phyloP scores from a whole-genome alignment of 1,140 invertebrate genomes.

The Sarcophaga peregrina region DNA sequence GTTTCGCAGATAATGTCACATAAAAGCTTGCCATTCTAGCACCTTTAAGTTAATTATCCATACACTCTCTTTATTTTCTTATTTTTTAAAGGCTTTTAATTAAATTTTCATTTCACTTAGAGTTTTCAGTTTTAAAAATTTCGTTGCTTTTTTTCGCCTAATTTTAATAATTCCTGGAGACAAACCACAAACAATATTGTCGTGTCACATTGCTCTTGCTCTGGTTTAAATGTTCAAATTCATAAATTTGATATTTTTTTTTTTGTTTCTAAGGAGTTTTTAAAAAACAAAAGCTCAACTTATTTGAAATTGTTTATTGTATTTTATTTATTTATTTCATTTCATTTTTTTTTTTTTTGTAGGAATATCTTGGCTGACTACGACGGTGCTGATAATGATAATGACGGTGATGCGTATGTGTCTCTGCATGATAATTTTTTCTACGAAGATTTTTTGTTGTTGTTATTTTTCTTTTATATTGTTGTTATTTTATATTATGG shows the following conservation, averaged over 20 bases:
- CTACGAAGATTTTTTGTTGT: slow-evolving; percentile 20
- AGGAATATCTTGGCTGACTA: no score
- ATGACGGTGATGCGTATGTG: slow-evolving; percentile 27
- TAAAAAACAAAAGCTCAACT: not conserved
- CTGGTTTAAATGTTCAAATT: no score
- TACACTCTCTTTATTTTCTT: not conserved
- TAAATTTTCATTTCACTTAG: not conserved
- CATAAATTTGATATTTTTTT: no score
- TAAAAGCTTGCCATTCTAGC: slow-evolving; percentile 7
- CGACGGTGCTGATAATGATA: not conserved
- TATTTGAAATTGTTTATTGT: not conserved
- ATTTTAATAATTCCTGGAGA: no score
- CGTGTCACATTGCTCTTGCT: no score
- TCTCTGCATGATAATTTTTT: slow-evolving; percentile 42
- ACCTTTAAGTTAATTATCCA: slow-evolving; percentile 24
- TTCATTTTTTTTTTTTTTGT: not conserved
- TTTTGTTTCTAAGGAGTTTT: no score
- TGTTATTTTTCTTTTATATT: slow-evolving; percentile 25
- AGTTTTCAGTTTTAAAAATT: no score
- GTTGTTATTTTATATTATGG: slow-evolving; percentile 37
- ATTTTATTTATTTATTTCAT: not conserved
- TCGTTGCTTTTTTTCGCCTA: no score
- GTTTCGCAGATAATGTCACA: not conserved
- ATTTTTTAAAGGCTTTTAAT: not conserved
- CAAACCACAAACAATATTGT: no score